A percentile compares a stretch with the other conserved stretches of the same genome.
Evolutionary conservation across 2,888 invertebrate genomes (phyloP).

Genomic region (Heterodera filipjevi): DNA sequence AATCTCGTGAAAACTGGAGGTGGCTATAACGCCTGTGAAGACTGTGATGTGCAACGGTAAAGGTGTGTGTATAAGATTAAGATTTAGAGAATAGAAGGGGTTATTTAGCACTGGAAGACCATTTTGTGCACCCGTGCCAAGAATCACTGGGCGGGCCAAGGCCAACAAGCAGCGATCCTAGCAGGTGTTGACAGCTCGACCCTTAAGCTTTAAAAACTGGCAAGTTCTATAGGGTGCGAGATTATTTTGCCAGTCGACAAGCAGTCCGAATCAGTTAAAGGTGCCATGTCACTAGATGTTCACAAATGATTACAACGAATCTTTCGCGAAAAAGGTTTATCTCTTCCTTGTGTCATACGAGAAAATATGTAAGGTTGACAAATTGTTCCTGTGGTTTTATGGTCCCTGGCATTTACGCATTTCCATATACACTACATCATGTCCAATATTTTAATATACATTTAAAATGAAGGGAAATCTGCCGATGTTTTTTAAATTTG

Average conservation of each 20-base stretch:
- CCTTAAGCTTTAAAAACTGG: constrained; percentile 2
- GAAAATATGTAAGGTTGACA: too few species aligned
- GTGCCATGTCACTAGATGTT: constrained; percentile 93
- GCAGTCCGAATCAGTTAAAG: constrained; percentile 90
- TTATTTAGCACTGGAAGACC: constrained; percentile 66
- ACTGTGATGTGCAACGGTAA: too few species aligned
- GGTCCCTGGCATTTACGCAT: too few species aligned
- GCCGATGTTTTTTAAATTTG: too few species aligned
- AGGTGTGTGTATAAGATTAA: too few species aligned
- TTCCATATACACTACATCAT: too few species aligned
- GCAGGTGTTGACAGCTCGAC: constrained; percentile 61
- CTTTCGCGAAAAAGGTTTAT: constrained; percentile 89
- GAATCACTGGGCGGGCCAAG: constrained; percentile 99
- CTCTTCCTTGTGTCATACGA: too few species aligned
- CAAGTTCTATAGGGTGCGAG: constrained; percentile 46
- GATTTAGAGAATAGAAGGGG: neutral
- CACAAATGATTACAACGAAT: constrained; percentile 87
- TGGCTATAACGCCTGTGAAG: too few species aligned
- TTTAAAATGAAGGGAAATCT: too few species aligned
- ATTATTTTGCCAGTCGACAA: constrained; percentile 87
- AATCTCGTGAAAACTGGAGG: too few species aligned
- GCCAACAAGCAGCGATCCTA: constrained; percentile 79
- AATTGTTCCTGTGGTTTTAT: too few species aligned
- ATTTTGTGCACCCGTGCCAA: constrained; percentile 97
- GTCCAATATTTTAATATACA: too few species aligned